Evolutionary conservation across 2,888 invertebrate species (phyloP), one percentile per base, ranked within the genome.

Genomic region (Hanleya hanleyi): DNA sequence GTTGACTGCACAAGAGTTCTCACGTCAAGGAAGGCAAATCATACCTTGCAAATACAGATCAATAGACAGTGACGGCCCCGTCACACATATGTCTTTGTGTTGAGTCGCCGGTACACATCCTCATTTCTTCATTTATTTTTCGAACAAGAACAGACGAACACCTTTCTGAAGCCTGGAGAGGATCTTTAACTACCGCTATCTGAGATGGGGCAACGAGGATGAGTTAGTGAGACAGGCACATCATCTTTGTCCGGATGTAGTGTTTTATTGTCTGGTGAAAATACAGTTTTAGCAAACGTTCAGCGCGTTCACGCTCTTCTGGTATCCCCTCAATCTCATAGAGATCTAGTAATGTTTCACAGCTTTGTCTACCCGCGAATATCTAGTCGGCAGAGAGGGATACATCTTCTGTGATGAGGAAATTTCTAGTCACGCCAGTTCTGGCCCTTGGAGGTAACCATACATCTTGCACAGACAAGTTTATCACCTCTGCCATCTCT

Each of bases 51-150:
- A n/a, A n/a, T n/a, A n/a, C n/a, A n/a, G n/a, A n/a, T n/a, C n/a
- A n/a, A n/a, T n/a, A n/a, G n/a, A n/a, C n/a, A n/a, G n/a, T n/a
- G n/a, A n/a, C n/a, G n/a, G n/a, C n/a, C n/a, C n/a, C n/a, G n/a
- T n/a, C n/a, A n/a, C n/a, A n/a, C n/a, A n/a, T 51, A 3, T 51
- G 67, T 36, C 57, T 68, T 29, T 35, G 15, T 49, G 36, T 51
- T 29, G 37, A 61, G n/a, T 41, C 7, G 57, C 12, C 57, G 57
- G 29, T 57, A 57, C 22, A 29, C n/a, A n/a, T n/a, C n/a, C n/a
- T 9, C 12, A 57, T 29, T 9, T 57, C 57, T 22, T 32, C 2
- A 32, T 18, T 22, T 26, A 29, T 57, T 29, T 57, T 57, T 32
- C 32, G 4, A 29, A 57, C 29, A 15, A 57, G 57, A 15, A 57